These are phyloP conservation scores for Rhea pennata DNA, from an alignment of 2,113 vertebrate species.

Conservation along the genomic window DNA sequence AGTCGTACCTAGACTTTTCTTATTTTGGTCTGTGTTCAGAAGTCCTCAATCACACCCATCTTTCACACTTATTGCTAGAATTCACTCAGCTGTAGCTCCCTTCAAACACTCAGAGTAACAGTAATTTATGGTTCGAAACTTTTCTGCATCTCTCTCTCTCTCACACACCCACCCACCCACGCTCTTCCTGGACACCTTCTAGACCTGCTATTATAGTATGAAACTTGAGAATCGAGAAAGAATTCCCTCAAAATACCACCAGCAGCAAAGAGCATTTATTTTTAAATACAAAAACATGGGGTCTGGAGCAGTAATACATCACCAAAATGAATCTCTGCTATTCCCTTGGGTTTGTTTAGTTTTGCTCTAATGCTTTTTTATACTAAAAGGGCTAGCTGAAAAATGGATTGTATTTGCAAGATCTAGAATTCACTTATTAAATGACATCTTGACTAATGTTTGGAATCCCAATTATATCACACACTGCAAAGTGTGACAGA, in stretches of 20 bases:
- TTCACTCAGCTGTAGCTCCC: background rate
- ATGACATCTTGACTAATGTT: background rate
- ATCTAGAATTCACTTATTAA: background rate
- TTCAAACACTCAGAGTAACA: background rate
- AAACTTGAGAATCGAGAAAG: background rate
- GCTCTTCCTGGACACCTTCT: background rate
- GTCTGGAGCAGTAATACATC: background rate
- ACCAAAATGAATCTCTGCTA: background rate
- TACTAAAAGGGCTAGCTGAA: background rate
- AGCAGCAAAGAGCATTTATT: background rate
- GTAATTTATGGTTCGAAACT: background rate
- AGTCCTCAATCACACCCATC: background rate
- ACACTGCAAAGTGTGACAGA: background rate
- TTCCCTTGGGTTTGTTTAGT: background rate
- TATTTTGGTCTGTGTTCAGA: background rate
- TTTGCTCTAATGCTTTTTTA: background rate
- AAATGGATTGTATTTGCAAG: background rate
- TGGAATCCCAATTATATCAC: background rate
- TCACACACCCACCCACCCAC: accelerated
- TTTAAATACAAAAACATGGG: background rate
- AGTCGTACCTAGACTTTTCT: background rate
- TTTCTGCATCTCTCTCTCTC: background rate
- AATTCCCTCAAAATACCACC: background rate
- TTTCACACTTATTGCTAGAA: background rate
- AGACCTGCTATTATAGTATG: background rate